These are phyloP conservation scores for Spermophilus dauricus DNA, from an alignment of 2,113 vertebrate species.

Conservation along the genomic window DNA sequence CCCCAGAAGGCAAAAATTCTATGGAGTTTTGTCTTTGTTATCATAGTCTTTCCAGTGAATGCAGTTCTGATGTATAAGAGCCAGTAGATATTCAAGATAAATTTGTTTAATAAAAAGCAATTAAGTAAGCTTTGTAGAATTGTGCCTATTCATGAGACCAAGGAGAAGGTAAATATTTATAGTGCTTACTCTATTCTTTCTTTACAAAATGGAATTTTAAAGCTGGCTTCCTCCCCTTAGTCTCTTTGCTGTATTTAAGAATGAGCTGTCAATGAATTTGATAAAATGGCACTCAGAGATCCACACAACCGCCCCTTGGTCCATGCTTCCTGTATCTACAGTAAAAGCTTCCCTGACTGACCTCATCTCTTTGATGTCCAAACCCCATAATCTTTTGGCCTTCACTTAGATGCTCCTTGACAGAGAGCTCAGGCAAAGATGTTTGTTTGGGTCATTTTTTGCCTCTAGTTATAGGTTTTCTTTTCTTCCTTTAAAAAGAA, in stretches of 20 bases:
- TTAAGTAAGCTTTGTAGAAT: neutral
- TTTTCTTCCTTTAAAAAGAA: conserved; percentile 33
- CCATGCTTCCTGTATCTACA: neutral
- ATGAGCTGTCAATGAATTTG: neutral
- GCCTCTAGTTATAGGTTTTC: neutral
- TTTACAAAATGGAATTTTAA: conserved; percentile 23
- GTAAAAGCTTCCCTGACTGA: neutral
- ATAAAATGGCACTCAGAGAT: conserved; percentile 6
- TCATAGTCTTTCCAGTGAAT: neutral
- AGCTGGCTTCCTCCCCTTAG: neutral
- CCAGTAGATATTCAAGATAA: neutral
- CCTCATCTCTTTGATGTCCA: neutral
- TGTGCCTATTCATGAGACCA: neutral
- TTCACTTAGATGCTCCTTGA: neutral
- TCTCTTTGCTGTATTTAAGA: too few species aligned
- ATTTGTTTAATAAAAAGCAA: conserved; percentile 41
- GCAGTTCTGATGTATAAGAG: neutral
- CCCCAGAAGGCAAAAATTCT: neutral
- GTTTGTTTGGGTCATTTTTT: neutral
- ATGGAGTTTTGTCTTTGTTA: neutral
- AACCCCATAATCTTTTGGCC: neutral
- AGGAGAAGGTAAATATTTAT: neutral
- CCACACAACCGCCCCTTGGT: neutral
- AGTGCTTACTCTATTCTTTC: neutral
- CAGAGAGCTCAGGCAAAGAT: conserved; percentile 12